Percentiles rank a stretch among this genome's conserved stretches.
Evolutionary conservation across 2,888 invertebrate genomes (phyloP).

Genomic region (Ichneumoninae sp.): DNA sequence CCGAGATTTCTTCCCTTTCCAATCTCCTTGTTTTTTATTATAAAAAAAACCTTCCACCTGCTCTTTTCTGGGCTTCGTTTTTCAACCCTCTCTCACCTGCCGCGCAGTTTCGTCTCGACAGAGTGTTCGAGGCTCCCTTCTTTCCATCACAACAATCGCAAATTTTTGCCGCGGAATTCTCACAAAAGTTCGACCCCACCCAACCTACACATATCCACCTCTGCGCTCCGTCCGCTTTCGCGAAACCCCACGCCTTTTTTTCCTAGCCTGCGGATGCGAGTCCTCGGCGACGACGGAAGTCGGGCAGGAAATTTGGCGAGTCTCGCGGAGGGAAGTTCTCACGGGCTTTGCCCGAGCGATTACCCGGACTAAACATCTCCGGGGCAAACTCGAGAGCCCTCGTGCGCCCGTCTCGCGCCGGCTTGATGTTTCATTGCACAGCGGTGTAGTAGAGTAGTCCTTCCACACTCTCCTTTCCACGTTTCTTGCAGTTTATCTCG

Average conservation of each 20-base stretch:
- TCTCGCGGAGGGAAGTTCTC: conserved; percentile 53
- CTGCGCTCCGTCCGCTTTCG: conserved; percentile 20
- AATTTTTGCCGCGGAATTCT: background rate
- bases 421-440: conserved; percentile 1
- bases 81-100: conserved; percentile 13
- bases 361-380: conserved; percentile 57
- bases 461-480: conserved; percentile 22
- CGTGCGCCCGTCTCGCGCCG: conserved; percentile 4
- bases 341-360: conserved; percentile 54
- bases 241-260: conserved; percentile 29
- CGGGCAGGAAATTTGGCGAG: conserved; percentile 69
- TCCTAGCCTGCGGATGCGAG: conserved; percentile 32
- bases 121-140: background rate
- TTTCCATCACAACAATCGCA: background rate
- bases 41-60: conserved; percentile 1
- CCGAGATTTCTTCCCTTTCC: background rate
- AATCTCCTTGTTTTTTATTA: background rate
- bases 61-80: background rate
- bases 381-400: conserved; percentile 39
- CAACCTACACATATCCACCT: background rate
- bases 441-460: background rate
- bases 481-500: conserved; percentile 38
- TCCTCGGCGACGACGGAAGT: conserved; percentile 53
- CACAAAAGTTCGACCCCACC: conserved; percentile 1
- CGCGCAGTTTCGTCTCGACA: background rate